Conservation (phyloP, 2,888 invertebrate species). For the Smittia aterrima region DNA sequence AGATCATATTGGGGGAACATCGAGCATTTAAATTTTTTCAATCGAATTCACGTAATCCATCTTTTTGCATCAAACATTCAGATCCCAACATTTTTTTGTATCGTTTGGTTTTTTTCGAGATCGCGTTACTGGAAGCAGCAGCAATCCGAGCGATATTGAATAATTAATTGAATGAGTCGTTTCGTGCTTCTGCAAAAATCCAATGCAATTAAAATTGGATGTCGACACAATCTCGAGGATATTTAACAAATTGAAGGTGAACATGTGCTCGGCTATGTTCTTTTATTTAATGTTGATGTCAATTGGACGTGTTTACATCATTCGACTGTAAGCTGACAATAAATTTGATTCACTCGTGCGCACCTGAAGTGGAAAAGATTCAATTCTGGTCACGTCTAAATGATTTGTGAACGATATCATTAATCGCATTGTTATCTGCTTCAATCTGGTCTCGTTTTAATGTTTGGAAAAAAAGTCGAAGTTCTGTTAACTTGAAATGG, state of each 20-base stretch:
- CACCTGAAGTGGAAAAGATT: not conserved
- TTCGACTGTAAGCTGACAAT: not conserved
- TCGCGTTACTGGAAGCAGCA: not conserved
- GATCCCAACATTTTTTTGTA: not conserved
- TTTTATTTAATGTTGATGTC: conserved; percentile 23
- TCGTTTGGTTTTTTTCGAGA: not conserved
- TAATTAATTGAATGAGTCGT: not conserved
- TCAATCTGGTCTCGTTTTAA: conserved; percentile 10
- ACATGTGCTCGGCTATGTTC: not conserved
- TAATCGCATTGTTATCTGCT: conserved; percentile 24
- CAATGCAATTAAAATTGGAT: conserved; percentile 6
- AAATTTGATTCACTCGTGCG: conserved; percentile 13
- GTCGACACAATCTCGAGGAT: not conserved
- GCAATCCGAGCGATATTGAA: not conserved
- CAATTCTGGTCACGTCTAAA: conserved; percentile 39
- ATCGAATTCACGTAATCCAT: conserved; percentile 32
- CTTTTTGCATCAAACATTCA: conserved; percentile 6
- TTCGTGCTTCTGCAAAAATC: not conserved
- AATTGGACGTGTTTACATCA: not conserved
- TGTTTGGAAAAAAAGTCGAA: not conserved
- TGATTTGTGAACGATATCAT: conserved; percentile 36
- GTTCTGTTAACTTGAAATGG: conserved; percentile 36
- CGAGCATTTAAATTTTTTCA: conserved; percentile 32
- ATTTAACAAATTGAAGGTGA: not conserved
- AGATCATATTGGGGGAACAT: not conserved